Conservation (phyloP, 2,113 vertebrate species). For the Cathartes aura region DNA sequence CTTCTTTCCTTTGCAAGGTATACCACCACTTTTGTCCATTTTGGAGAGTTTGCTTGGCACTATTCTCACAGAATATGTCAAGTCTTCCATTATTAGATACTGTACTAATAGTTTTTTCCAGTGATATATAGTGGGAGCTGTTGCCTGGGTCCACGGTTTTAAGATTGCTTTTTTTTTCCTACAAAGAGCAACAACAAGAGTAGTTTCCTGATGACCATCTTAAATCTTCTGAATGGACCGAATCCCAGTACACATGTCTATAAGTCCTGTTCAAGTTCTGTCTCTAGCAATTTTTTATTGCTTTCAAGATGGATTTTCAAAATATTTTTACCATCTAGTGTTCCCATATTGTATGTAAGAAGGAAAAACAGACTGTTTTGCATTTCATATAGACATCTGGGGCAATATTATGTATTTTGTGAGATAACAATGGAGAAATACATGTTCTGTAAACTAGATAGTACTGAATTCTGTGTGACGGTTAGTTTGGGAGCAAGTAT, state of each 20-base stretch:
- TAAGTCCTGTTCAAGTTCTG: neutral
- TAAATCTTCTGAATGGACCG: slow-evolving; percentile 17
- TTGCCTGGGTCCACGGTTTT: neutral
- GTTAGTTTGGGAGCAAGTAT: slow-evolving; percentile 6
- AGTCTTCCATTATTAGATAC: neutral
- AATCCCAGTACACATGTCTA: neutral
- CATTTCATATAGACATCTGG: slow-evolving; percentile 12
- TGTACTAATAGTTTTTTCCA: neutral
- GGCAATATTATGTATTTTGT: neutral
- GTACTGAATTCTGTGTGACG: neutral
- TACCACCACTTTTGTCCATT: neutral
- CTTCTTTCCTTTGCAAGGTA: neutral
- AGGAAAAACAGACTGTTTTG: neutral
- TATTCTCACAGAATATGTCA: neutral
- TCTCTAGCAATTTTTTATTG: neutral
- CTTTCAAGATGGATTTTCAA: slow-evolving; percentile 16
- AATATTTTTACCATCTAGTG: neutral
- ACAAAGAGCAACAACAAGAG: neutral
- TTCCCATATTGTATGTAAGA: neutral
- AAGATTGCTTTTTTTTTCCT: neutral
- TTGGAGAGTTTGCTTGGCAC: neutral
- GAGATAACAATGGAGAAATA: slow-evolving; percentile 7
- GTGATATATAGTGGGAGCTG: neutral
- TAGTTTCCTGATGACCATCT: neutral
- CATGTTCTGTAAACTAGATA: neutral